A percentile compares a stretch with the other conserved stretches of the same genome.
phyloP scores from a whole-genome alignment of 2,797 vertebrate genomes.

The Falco peregrinus region DNA sequence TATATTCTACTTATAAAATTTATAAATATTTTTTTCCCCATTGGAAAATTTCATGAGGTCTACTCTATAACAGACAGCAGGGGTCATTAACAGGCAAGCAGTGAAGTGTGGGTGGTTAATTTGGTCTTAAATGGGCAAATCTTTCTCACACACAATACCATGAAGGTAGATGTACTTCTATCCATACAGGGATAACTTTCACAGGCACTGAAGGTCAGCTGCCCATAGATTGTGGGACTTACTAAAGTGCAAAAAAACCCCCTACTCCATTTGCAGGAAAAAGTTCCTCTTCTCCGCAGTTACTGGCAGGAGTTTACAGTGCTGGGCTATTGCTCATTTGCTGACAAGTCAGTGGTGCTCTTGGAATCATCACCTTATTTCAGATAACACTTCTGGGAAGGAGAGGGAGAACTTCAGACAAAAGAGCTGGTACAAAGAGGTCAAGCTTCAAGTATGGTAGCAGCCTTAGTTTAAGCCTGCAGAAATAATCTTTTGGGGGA shows the following conservation, averaged over 20 bases:
- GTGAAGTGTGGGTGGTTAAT: background rate
- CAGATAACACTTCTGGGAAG: background rate
- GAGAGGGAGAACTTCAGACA: background rate
- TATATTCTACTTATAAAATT: background rate
- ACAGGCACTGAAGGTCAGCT: background rate
- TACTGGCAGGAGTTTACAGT: background rate
- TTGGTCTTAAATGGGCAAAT: background rate
- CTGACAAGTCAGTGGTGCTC: background rate
- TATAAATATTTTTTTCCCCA: rapidly evolving
- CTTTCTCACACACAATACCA: background rate
- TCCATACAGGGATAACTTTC: background rate
- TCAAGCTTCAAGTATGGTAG: background rate
- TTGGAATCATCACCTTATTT: background rate
- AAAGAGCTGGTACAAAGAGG: background rate
- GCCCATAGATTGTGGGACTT: background rate
- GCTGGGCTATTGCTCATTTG: background rate
- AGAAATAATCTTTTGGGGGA: background rate
- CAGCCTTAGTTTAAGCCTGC: background rate
- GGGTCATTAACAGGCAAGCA: background rate
- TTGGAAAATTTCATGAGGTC: background rate
- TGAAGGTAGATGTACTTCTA: background rate
- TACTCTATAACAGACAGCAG: background rate
- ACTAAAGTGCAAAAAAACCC: background rate
- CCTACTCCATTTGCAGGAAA: background rate
- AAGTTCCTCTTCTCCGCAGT: background rate